A percentile compares a stretch with the other conserved stretches of the same genome.
These are phyloP conservation scores for Heliconius melpomene DNA, from an alignment of 1,140 invertebrate species.

Conservation along the genomic window DNA sequence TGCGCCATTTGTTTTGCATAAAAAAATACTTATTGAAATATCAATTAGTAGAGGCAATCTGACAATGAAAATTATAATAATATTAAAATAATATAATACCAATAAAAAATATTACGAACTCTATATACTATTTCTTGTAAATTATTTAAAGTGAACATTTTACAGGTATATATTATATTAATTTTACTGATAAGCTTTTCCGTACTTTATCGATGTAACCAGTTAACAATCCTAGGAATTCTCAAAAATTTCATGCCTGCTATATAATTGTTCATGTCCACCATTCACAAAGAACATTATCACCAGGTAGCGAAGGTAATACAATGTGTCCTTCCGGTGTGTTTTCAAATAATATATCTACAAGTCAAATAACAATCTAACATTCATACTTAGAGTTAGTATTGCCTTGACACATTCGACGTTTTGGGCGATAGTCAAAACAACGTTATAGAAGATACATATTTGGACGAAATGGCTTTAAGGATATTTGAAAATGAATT, in stretches of 20 bases:
- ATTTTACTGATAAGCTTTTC: neutral
- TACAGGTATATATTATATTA: neutral
- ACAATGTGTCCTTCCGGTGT: constrained; percentile 76
- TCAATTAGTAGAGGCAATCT: neutral
- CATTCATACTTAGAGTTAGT: neutral
- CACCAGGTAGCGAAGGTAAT: constrained; percentile 75
- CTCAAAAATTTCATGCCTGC: constrained; percentile 54
- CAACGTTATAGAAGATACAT: constrained; percentile 45
- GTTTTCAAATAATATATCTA: constrained; percentile 21
- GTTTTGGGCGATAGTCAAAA: constrained; percentile 40
- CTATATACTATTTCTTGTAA: neutral
- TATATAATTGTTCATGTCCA: constrained; percentile 65
- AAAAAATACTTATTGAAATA: neutral
- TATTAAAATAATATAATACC: too few relatives aligned
- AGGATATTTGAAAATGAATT: neutral
- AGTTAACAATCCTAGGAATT: constrained; percentile 61
- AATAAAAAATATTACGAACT: too few relatives aligned
- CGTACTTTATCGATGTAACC: constrained; percentile 41
- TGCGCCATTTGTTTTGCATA: constrained; percentile 56
- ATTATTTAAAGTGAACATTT: neutral
- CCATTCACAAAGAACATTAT: constrained; percentile 72
- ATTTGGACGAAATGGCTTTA: constrained; percentile 32
- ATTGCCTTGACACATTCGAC: constrained; percentile 11
- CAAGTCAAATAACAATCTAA: constrained; percentile 25
- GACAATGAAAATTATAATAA: neutral